phyloP scores from a whole-genome alignment of 1,140 invertebrate genomes.

The Drosophila repleta region DNA sequence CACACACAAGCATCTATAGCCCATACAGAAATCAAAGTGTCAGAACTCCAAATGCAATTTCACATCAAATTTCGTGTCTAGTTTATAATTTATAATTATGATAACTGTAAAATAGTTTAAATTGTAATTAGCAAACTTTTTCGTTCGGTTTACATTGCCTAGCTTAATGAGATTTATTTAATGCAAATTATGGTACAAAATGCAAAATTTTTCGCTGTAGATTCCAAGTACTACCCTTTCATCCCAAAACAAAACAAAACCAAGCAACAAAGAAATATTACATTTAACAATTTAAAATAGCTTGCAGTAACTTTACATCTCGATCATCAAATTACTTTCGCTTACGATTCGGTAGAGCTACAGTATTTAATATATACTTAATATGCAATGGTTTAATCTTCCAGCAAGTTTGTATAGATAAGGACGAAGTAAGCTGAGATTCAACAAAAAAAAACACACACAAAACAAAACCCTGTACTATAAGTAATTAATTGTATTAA shows the following conservation, averaged over 20 bases:
- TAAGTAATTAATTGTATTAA: conserved; percentile 75
- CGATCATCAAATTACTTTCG: conserved; percentile 24
- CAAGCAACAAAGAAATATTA: conserved; percentile 4
- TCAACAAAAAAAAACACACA: conserved; percentile 69
- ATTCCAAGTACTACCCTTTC: conserved; percentile 48
- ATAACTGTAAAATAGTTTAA: conserved; percentile 73
- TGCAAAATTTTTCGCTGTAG: conserved; percentile 53
- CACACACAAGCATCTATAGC: conserved; percentile 20
- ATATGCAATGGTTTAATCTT: conserved; percentile 74
- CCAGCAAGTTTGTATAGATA: conserved; percentile 55
- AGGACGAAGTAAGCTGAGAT: conserved; percentile 65
- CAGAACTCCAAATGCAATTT: conserved; percentile 68
- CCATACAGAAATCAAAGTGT: conserved; percentile 23
- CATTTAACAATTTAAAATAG: conserved; percentile 10
- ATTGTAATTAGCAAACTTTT: conserved; percentile 73
- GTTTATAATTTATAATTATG: conserved; percentile 68
- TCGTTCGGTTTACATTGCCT: conserved; percentile 57
- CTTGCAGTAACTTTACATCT: conserved; percentile 21
- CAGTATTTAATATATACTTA: conserved; percentile 74
- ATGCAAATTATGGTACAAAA: conserved; percentile 74
- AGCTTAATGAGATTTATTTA: conserved; percentile 77
- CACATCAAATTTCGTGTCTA: conserved; percentile 70
- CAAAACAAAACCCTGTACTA: conserved; percentile 67
- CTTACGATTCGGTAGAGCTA: conserved; percentile 44
- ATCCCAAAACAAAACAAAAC: conserved; percentile 15